A percentile compares a stretch with the other conserved stretches of the same genome.
phyloP scores from a whole-genome alignment of 2,113 vertebrate species.

The Condylura cristata region DNA sequence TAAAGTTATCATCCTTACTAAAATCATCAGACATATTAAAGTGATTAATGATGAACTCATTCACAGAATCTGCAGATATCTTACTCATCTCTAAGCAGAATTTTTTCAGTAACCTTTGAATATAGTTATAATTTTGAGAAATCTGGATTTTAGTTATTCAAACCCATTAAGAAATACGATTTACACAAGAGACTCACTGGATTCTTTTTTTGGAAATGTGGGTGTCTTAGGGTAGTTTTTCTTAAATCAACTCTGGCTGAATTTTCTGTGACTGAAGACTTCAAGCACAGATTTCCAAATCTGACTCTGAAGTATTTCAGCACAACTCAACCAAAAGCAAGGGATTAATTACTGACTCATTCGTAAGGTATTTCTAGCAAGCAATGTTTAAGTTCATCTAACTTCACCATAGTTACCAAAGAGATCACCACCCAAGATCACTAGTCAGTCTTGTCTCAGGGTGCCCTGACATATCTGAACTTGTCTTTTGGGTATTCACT shows the following conservation, averaged over 20 bases:
- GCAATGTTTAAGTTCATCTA: conserved; percentile 56
- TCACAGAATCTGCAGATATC: not conserved
- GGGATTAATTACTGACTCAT: conserved; percentile 65
- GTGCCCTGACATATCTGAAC: conserved; percentile 67
- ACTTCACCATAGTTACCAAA: conserved; percentile 70
- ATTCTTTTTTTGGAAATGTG: not conserved
- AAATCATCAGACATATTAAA: not conserved
- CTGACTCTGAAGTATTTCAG: conserved; percentile 57
- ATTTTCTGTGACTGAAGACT: conserved; percentile 25
- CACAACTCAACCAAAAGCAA: conserved; percentile 44
- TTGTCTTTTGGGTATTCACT: conserved; percentile 61
- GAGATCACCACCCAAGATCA: conserved; percentile 45
- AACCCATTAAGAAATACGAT: not conserved
- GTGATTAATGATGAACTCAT: not conserved
- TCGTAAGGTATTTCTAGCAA: conserved; percentile 61
- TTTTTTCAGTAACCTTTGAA: not conserved
- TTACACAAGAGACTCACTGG: not conserved
- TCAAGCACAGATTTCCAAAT: conserved; percentile 63
- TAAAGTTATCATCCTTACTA: not conserved
- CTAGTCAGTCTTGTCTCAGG: conserved; percentile 46
- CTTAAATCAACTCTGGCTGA: not conserved
- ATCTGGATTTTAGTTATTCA: not conserved
- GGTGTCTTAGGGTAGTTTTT: not conserved
- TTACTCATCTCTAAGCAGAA: not conserved
- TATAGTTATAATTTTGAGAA: conserved; percentile 41